Percentiles rank a stretch among this genome's conserved stretches.
Evolutionary conservation across 2,888 invertebrate genomes (phyloP).

Genomic region (Tipula confusa): DNA sequence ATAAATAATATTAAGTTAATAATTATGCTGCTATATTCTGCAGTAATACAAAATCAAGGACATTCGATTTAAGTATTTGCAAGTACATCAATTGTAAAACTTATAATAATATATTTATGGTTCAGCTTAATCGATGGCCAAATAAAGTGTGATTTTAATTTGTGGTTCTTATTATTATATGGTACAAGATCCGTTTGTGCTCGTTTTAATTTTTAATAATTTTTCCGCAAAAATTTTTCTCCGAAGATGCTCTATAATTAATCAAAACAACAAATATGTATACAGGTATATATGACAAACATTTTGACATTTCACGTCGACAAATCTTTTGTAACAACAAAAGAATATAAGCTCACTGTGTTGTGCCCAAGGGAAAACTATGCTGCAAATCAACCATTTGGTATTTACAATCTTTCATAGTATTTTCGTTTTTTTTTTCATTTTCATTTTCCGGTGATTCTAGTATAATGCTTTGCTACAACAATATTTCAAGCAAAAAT

Average conservation of each 20-base stretch:
- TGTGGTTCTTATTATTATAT: neutral
- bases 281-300: slow-evolving; percentile 5
- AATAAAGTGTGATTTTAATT: too few relatives aligned
- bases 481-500: neutral
- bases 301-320: neutral
- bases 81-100: too few relatives aligned
- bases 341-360: slow-evolving; percentile 5
- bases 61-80: too few relatives aligned
- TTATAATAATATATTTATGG: too few relatives aligned
- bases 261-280: neutral
- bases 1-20: too few relatives aligned
- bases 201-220: neutral
- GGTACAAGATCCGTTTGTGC: neutral
- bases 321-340: neutral
- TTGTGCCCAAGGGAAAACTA: neutral
- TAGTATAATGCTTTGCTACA: neutral
- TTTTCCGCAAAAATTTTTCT: neutral
- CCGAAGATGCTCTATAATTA: neutral
- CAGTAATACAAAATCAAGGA: too few relatives aligned
- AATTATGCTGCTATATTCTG: too few relatives aligned
- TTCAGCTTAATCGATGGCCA: too few relatives aligned
- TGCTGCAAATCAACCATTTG: slow-evolving; percentile 6
- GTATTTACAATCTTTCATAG: neutral
- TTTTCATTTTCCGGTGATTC: slow-evolving; percentile 4
- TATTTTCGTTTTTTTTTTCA: neutral